Evolutionary conservation across 2,113 vertebrate species (phyloP), one percentile per base, ranked within the genome.

Genomic region (Chaetodon auriga): DNA sequence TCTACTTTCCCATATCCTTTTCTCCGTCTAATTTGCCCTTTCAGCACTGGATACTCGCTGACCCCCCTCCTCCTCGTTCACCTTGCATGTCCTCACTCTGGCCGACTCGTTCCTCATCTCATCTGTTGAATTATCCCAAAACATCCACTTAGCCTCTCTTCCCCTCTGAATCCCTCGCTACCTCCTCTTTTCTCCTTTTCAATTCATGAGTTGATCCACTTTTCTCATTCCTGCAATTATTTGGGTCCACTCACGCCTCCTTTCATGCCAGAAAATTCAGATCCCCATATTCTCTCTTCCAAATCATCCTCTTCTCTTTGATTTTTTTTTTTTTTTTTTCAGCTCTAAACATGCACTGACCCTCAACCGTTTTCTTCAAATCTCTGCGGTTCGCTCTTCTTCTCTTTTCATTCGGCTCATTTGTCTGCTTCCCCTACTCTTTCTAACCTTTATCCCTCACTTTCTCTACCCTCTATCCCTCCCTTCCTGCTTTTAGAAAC

Each of bases 81-180:
- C 64, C n/a, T 15, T 49, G 30, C 58, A 58, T 51, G 25, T 85
- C 81, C 55, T 80, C 41, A 66, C 48, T 84, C 43, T 15, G 13
- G 80, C 84, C 69, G 68, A 38, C 75, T 49, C 12, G 0, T 55
- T 71, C 78, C 58, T 23, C 10, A 10, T 75, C 54, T 83, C 65
- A 81, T 82, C 71, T 61, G 64, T 36, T 70, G 54, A 83, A 90
- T 84, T 73, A 76, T 91, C 85, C 82, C 70, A 79, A 84, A 91
- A 88, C 83, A 87, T 86, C 69, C 63, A 88, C 80, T 90, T 89
- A 70, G 74, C 73, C 49, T 71, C 23, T 63, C 68, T 78, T 68
- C 55, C 41, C 68, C 63, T 68, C 41, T 13, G 19, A 84, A 71
- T 83, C 73, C 45, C 57, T 64, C 2, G 18, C 78, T 54, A 19